Conservation (phyloP, 2,888 invertebrate genomes). For the Orthosia gothica region DNA sequence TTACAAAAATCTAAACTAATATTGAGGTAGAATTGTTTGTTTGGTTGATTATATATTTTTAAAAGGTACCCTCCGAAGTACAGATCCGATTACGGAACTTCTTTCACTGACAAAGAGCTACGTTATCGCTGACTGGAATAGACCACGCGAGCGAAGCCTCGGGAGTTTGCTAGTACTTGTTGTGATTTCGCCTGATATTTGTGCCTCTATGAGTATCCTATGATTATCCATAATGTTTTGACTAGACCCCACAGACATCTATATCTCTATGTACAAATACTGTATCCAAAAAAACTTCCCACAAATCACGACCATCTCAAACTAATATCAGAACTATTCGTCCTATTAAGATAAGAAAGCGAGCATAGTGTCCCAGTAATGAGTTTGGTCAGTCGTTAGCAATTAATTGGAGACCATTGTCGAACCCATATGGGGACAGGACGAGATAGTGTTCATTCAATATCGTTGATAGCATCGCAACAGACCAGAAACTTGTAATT, state of each 20-base stretch:
- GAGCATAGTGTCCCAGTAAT: slow-evolving; percentile 69
- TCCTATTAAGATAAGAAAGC: slow-evolving; percentile 60
- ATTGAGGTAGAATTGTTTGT: too few relatives aligned
- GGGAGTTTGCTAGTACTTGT: too few relatives aligned
- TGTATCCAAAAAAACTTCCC: not conserved
- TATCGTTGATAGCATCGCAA: slow-evolving; percentile 47
- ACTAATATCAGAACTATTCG: slow-evolving; percentile 39
- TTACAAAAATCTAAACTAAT: not conserved
- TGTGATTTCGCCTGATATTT: not conserved
- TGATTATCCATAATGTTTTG: not conserved
- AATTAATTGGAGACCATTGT: slow-evolving; percentile 75
- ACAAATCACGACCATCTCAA: slow-evolving; percentile 17
- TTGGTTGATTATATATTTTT: too few relatives aligned
- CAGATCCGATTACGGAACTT: too few relatives aligned
- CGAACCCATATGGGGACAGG: slow-evolving; percentile 53
- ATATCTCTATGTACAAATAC: not conserved
- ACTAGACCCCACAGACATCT: not conserved
- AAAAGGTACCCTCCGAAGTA: too few relatives aligned
- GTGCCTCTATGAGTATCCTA: not conserved
- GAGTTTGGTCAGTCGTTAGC: slow-evolving; percentile 71
- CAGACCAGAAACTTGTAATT: slow-evolving; percentile 23
- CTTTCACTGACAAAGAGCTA: too few relatives aligned
- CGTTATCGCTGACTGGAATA: too few relatives aligned
- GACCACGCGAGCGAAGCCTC: too few relatives aligned
- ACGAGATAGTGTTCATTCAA: slow-evolving; percentile 51